phyloP scores from a whole-genome alignment of 2,888 invertebrate species.

The Encarsia formosa region DNA sequence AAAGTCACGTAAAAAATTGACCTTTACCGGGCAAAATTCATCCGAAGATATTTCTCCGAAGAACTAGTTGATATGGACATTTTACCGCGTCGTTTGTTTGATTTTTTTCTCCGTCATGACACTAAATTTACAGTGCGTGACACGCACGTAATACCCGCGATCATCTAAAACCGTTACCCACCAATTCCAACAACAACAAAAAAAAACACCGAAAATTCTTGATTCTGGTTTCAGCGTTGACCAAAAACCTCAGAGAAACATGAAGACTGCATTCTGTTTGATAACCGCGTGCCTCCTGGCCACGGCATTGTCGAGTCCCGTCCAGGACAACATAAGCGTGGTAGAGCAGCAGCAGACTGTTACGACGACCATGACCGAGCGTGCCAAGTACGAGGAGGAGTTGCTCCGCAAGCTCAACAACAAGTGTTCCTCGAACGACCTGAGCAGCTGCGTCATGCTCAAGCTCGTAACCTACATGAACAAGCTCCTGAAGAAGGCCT shows the following conservation, averaged over 20 bases:
- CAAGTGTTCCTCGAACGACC: constrained; percentile 74
- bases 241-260: constrained; percentile 27
- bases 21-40: no score
- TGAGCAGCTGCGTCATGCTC: constrained; percentile 77
- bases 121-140: no score
- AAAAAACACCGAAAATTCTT: no score
- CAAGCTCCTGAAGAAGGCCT: constrained; percentile 73
- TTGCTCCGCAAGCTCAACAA: constrained; percentile 70
- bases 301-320: constrained; percentile 39
- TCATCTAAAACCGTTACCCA: no score
- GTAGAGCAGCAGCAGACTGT: constrained; percentile 46
- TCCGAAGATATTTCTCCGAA: no score
- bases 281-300: constrained; percentile 34
- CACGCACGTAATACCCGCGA: no score
- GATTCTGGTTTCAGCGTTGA: no score
- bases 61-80: no score
- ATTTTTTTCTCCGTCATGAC: no score
- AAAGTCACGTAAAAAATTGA: no score
- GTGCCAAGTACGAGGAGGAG: constrained; percentile 61
- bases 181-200: no score
- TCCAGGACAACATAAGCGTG: constrained; percentile 46
- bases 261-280: constrained; percentile 39
- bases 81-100: no score
- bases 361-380: constrained; percentile 42
- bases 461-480: constrained; percentile 81